Base-by-base conservation (phyloP, 2,797 vertebrate genomes). In the Molossus molossus region DNA sequence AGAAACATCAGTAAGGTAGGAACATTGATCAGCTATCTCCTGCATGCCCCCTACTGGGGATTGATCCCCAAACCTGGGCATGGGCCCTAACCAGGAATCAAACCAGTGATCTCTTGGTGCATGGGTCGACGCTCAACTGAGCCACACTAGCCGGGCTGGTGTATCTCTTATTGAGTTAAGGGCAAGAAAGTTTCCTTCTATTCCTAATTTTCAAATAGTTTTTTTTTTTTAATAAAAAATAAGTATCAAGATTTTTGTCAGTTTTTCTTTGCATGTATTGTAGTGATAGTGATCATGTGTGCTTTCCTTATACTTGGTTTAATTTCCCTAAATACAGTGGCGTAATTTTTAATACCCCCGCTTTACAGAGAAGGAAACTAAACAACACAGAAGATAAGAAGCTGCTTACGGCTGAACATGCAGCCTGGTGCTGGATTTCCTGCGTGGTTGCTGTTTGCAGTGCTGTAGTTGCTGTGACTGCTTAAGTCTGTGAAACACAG, bases 151-250 rank as follows among this genome's bases (percentile, higher is more conserved):
- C 40, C 6, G 40, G 40, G 5, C 40, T 45, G 40, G 40, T 45
- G 40, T 64, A 37, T 79, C 45, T 88, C 70, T 58, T 91, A 60
- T 8, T 55, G 21, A 60, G n/a, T 58, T 79, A 91, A 77, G 80
- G 25, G 9, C 73, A 82, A 93, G 37, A 29, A 57, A 48, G 11
- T 62, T 86, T 73, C 8, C 25, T 53, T 81, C 23, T 64, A 23
- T 76, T 92, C 7, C 5, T 96, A 65, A 70, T 70, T 92, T 97
- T 64, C 23, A 48, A 73, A 72, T n/a, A 81, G 58, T 77, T 91
- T 64, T 81, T 11, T 77, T 53, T 69, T 21, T 21, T 15, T 60
- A 94, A 45, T 81, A 13, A 57, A 45, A 53, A 87, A 65, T 40
- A 3, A 50, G 5, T 40, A 82, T 64, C 9, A 70, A n/a, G 33